phyloP scores from a whole-genome alignment of 2,113 vertebrate species.

The Chlorodrepanis virens region DNA sequence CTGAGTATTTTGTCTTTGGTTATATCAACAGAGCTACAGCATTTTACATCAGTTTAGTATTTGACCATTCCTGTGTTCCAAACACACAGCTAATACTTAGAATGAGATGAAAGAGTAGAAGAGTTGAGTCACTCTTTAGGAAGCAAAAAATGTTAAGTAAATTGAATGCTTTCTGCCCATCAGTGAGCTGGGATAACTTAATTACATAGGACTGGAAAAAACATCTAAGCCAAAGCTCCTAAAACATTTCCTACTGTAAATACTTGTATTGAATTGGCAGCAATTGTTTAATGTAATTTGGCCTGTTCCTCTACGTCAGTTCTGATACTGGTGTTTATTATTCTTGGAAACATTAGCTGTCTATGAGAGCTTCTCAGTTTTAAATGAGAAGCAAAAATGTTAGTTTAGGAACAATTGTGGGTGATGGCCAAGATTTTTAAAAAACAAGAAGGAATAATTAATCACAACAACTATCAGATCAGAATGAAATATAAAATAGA shows the following conservation, averaged over 20 bases:
- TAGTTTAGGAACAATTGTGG: background rate
- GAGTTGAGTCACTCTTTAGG: background rate
- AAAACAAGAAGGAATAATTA: background rate
- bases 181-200: background rate
- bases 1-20: background rate
- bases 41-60: background rate
- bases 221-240: background rate
- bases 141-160: background rate
- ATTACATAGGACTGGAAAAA: background rate
- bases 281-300: slow-evolving; percentile 1
- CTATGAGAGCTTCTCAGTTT: background rate
- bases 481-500: background rate
- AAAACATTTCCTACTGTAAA: background rate
- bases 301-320: background rate
- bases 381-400: slow-evolving; percentile 1
- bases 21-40: background rate
- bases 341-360: slow-evolving; percentile 14
- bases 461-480: background rate
- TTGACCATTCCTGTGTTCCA: background rate
- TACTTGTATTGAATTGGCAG: slow-evolving; percentile 5
- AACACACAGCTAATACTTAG: background rate
- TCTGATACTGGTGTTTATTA: background rate
- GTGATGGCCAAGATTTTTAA: background rate
- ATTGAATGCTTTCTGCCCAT: background rate
- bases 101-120: background rate